Percentiles rank a stretch among this genome's conserved stretches.
phyloP scores from a whole-genome alignment of 2,888 invertebrate species.

The Artemia sinica region DNA sequence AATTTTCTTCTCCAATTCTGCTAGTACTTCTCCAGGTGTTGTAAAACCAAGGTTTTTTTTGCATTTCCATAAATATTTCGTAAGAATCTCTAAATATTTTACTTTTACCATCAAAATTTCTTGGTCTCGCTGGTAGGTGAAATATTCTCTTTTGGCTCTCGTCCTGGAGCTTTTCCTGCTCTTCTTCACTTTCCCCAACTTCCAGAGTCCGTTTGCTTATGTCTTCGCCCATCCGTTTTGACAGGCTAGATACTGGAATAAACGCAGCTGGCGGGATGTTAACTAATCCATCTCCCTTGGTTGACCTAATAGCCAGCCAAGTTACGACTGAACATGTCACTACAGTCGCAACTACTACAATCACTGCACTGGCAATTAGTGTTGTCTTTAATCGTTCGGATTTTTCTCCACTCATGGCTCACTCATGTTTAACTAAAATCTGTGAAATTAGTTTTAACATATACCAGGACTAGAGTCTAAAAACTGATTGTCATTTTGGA shows the following conservation, averaged over 20 bases:
- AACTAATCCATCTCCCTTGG: background rate
- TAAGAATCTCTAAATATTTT: background rate
- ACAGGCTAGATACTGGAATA: background rate
- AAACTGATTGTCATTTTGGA: no score
- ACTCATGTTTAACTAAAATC: no score
- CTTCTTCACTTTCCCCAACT: background rate
- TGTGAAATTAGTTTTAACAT: no score
- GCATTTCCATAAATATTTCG: conserved; percentile 9
- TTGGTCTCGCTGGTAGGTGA: background rate
- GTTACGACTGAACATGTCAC: conserved; percentile 3
- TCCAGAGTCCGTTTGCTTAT: conserved; percentile 1
- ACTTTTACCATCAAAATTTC: conserved; percentile 1
- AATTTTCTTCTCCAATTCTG: background rate
- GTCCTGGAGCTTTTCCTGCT: background rate
- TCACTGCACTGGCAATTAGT: conserved; percentile 10
- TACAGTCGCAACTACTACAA: background rate
- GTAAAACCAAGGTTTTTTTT: conserved; percentile 2
- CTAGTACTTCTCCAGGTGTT: background rate
- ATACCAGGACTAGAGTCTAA: no score
- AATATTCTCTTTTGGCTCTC: background rate
- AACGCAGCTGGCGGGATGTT: conserved; percentile 1
- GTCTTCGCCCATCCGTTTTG: background rate
- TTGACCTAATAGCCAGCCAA: background rate
- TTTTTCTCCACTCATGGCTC: background rate
- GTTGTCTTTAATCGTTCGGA: background rate